phyloP scores from a whole-genome alignment of 1,140 invertebrate species.

The Dryas iulia region DNA sequence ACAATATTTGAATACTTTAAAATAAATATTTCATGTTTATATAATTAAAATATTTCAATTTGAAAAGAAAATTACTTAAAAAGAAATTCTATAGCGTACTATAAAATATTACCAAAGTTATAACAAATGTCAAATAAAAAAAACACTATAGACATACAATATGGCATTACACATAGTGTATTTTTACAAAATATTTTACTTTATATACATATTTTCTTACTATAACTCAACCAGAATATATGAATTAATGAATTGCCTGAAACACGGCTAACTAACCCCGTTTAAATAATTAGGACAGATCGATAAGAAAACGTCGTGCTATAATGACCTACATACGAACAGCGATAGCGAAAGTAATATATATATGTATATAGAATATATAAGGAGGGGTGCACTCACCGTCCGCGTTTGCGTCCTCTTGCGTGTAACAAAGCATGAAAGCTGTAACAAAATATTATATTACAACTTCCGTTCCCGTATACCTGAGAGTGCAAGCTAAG shows the following conservation, averaged over 20 bases:
- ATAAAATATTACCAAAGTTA: not conserved
- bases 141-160: too few species aligned
- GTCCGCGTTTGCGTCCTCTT: slow-evolving; percentile 93
- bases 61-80: too few species aligned
- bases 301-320: slow-evolving; percentile 42
- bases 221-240: not conserved
- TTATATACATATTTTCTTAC: too few species aligned
- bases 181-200: too few species aligned
- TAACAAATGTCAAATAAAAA: not conserved
- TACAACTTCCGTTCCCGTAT: slow-evolving; percentile 19
- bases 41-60: too few species aligned
- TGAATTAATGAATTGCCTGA: not conserved
- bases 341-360: slow-evolving; percentile 65
- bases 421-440: slow-evolving; percentile 95
- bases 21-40: too few species aligned
- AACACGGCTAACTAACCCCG: not conserved
- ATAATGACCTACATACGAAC: slow-evolving; percentile 63
- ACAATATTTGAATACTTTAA: not conserved
- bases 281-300: slow-evolving; percentile 21
- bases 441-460: slow-evolving; percentile 86
- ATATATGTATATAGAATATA: slow-evolving; percentile 26
- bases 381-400: slow-evolving; percentile 83
- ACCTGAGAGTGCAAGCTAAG: slow-evolving; percentile 7
- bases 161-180: too few species aligned
- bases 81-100: not conserved